Evolutionary conservation across 37 sponge, comb jelly and placozoan genomes (phyloP).

Genomic region (Aphrocallistes beatrix): DNA sequence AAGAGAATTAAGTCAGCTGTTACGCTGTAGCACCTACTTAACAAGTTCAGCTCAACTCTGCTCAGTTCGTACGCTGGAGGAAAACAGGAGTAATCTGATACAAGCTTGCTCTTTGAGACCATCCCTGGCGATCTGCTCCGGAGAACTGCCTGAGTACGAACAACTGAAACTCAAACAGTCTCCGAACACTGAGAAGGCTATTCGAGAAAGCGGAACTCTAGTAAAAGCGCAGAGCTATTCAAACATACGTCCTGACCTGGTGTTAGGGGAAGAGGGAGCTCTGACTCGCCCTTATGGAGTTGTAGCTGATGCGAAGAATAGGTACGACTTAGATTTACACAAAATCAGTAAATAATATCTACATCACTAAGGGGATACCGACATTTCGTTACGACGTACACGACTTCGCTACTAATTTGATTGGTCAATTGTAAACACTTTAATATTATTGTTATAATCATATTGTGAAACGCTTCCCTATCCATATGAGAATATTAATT

Average conservation of each 20-base stretch:
- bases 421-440: no score
- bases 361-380: no score
- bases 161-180: not conserved
- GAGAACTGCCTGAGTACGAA: not conserved
- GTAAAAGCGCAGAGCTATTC: not conserved
- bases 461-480: no score
- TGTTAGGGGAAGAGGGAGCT: not conserved
- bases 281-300: not conserved
- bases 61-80: not conserved
- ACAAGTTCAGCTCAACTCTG: slow-evolving; percentile 3
- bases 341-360: no score
- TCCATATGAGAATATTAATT: no score
- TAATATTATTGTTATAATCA: no score
- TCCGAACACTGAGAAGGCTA: not conserved
- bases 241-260: not conserved
- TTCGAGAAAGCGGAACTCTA: not conserved
- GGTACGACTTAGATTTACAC: no score
- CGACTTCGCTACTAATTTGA: no score
- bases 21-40: not conserved
- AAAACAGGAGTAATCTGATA: not conserved
- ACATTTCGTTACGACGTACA: no score
- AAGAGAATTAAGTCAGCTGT: not conserved
- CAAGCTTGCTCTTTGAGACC: not conserved
- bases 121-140: not conserved
- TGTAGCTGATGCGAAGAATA: not conserved